Evolutionary conservation across 2,888 invertebrate genomes (phyloP).

Genomic region (Hirudinaria manillensis): DNA sequence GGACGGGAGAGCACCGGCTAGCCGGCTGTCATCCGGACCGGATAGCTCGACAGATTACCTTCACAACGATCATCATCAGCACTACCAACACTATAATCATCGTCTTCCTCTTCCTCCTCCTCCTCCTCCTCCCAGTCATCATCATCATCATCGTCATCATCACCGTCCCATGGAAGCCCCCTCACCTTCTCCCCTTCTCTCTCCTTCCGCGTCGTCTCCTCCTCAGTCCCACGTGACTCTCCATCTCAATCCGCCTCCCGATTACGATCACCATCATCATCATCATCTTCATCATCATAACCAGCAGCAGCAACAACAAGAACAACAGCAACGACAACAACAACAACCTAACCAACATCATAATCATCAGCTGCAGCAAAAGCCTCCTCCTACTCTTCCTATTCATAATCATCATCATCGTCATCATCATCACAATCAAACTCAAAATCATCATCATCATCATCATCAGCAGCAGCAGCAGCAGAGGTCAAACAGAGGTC

Average conservation of each 20-base stretch:
- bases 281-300: slow-evolving; percentile 25
- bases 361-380: too few relatives aligned
- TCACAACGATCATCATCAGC: slow-evolving; percentile 5
- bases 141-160: slow-evolving; percentile 17
- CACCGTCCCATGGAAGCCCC: neutral
- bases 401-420: neutral
- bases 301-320: slow-evolving; percentile 13
- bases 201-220: too few relatives aligned
- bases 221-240: too few relatives aligned
- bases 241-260: neutral
- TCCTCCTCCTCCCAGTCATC: neutral
- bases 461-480: neutral
- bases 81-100: neutral
- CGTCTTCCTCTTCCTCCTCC: slow-evolving; percentile 7
- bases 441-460: slow-evolving; percentile 1
- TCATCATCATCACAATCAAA: slow-evolving; percentile 6
- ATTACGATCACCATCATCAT: slow-evolving; percentile 20
- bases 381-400: too few relatives aligned
- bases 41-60: too few relatives aligned
- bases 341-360: neutral
- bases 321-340: neutral
- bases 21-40: too few relatives aligned
- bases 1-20: too few relatives aligned
- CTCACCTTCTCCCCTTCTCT: neutral
- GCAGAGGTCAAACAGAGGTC: neutral